These are phyloP conservation scores for Chymomyza costata DNA, from an alignment of 1,140 invertebrate species.

Conservation along the genomic window DNA sequence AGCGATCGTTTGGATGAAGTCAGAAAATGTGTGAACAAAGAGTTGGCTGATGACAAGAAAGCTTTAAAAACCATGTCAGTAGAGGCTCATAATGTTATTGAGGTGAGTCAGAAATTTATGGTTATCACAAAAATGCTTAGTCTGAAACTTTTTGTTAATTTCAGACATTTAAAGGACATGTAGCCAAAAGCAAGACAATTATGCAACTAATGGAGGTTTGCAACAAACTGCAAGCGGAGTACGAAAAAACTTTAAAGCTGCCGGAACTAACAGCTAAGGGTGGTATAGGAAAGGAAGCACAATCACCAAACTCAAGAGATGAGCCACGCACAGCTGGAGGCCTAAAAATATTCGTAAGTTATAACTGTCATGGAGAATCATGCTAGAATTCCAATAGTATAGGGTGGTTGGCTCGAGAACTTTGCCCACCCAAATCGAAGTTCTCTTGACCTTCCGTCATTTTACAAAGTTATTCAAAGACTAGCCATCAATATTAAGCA, in stretches of 20 bases:
- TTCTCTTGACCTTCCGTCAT: too few species aligned
- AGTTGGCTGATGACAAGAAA: constrained; percentile 35
- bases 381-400: too few species aligned
- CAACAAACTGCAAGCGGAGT: constrained; percentile 78
- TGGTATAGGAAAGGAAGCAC: too few species aligned
- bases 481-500: too few species aligned
- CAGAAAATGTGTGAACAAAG: constrained; percentile 49
- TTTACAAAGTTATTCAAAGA: too few species aligned
- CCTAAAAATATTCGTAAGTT: too few species aligned
- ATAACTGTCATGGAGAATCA: too few species aligned
- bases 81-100: constrained; percentile 49
- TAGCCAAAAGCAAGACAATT: constrained; percentile 77
- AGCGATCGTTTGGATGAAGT: constrained; percentile 41
- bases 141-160: not conserved
- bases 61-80: constrained; percentile 59
- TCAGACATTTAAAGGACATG: constrained; percentile 33
- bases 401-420: too few species aligned
- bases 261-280: constrained; percentile 52
- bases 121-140: not conserved
- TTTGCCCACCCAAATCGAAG: too few species aligned
- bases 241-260: constrained; percentile 78
- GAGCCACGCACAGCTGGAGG: too few species aligned
- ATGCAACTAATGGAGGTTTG: constrained; percentile 77
- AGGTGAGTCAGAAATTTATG: constrained; percentile 25
- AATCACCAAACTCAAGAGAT: too few species aligned